Percentiles rank a stretch among this genome's conserved stretches.
Evolutionary conservation across 2,888 invertebrate species (phyloP).

Genomic region (Andrena trimmerana): DNA sequence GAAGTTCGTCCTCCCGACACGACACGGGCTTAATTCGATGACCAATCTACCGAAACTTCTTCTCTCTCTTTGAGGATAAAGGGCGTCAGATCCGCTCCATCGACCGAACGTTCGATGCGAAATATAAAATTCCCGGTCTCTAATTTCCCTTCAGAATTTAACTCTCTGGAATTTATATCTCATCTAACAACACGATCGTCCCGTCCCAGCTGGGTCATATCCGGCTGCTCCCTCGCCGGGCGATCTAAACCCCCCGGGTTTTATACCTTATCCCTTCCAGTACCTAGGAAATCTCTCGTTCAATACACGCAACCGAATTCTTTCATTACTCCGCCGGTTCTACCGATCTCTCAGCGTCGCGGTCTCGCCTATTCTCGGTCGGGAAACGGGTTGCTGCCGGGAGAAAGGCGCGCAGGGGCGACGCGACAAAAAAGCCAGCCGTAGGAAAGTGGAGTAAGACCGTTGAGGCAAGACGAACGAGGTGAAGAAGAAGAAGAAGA

Average conservation of each 20-base stretch:
- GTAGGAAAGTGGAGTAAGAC: conserved; percentile 28
- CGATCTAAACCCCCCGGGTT: neutral
- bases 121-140: conserved; percentile 34
- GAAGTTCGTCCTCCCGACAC: conserved; percentile 7
- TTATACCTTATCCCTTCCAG: neutral
- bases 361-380: conserved; percentile 26
- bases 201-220: conserved; percentile 25
- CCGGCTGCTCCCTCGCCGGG: neutral
- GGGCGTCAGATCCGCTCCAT: neutral
- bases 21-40: conserved; percentile 19
- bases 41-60: conserved; percentile 7
- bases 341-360: conserved; percentile 15
- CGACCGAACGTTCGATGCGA: conserved; percentile 10
- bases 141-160: conserved; percentile 33
- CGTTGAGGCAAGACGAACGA: neutral
- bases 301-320: conserved; percentile 63
- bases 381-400: neutral
- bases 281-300: conserved; percentile 33
- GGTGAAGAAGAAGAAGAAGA: neutral
- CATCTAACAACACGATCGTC: neutral
- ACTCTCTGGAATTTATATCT: conserved; percentile 19
- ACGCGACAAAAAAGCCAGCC: conserved; percentile 28
- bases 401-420: conserved; percentile 1
- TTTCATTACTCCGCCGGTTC: conserved; percentile 55
- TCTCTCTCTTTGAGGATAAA: neutral